A percentile compares a stretch with the other conserved stretches of the same genome.
These are phyloP conservation scores for Anthoscopus minutus DNA, from an alignment of 2,113 vertebrate species.

Conservation along the genomic window DNA sequence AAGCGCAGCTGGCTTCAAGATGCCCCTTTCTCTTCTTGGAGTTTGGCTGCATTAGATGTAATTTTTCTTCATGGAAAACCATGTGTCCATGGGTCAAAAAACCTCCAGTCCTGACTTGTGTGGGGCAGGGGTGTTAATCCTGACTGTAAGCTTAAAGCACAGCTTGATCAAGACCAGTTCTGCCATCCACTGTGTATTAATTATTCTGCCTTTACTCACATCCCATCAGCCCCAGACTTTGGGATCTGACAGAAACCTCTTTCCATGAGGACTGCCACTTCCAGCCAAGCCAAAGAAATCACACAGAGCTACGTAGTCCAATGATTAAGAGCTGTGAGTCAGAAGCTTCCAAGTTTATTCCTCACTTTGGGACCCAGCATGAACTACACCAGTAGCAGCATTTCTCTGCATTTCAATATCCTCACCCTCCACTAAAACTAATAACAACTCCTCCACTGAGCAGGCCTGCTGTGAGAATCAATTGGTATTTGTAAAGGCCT, in stretches of 20 bases:
- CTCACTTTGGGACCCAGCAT: neutral
- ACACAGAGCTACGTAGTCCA: fast-evolving
- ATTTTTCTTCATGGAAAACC: neutral
- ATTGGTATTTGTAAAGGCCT: constrained; percentile 52
- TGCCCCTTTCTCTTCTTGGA: neutral
- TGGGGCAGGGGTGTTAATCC: neutral
- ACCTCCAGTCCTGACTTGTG: neutral
- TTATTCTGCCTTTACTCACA: neutral
- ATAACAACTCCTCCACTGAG: constrained; percentile 44
- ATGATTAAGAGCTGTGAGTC: neutral
- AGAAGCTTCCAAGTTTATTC: neutral
- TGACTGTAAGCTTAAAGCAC: neutral
- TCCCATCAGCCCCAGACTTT: neutral
- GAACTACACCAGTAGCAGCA: neutral
- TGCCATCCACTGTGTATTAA: neutral
- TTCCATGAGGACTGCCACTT: neutral
- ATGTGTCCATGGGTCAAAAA: neutral
- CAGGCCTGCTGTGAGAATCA: constrained; percentile 52
- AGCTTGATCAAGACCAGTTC: neutral
- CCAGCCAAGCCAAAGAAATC: neutral
- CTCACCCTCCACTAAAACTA: constrained; percentile 18
- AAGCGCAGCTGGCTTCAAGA: neutral
- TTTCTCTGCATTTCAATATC: constrained; percentile 6
- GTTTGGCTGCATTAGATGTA: neutral
- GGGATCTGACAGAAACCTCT: neutral